phyloP scores from a whole-genome alignment of 2,888 invertebrate species.

The Bruchidius siliquastri region DNA sequence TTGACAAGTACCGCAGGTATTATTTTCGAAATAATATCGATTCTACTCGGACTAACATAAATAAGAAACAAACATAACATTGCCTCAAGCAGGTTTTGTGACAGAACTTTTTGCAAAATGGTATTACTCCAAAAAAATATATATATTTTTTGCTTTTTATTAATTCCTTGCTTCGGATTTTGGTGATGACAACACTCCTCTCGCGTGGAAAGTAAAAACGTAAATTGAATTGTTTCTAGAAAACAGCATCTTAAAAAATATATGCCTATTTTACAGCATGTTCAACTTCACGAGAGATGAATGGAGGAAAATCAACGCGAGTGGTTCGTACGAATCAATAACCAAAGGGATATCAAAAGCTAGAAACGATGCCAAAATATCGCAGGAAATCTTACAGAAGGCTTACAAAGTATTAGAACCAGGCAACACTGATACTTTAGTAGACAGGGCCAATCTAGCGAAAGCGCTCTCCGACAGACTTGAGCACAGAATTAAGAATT shows the following conservation, averaged over 20 bases:
- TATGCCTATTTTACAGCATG: conserved; percentile 20
- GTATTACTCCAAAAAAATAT: no score
- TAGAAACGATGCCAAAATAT: conserved; percentile 58
- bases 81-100: no score
- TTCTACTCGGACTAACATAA: no score
- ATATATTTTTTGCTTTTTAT: no score
- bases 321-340: conserved; percentile 67
- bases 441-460: conserved; percentile 52
- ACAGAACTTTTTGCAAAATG: no score
- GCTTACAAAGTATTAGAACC: conserved; percentile 44
- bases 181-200: no score
- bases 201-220: no score
- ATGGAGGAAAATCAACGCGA: conserved; percentile 58
- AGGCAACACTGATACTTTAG: conserved; percentile 48
- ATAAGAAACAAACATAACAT: no score
- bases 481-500: conserved; percentile 46
- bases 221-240: no score
- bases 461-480: conserved; percentile 54
- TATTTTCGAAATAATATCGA: neutral
- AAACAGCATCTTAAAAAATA: neutral
- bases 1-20: conserved; percentile 43
- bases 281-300: conserved; percentile 50
- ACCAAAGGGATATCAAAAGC: conserved; percentile 66
- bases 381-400: conserved; percentile 39
- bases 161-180: no score